Conservation (phyloP, 2,113 vertebrate species). For the Pseudois nayaur region DNA sequence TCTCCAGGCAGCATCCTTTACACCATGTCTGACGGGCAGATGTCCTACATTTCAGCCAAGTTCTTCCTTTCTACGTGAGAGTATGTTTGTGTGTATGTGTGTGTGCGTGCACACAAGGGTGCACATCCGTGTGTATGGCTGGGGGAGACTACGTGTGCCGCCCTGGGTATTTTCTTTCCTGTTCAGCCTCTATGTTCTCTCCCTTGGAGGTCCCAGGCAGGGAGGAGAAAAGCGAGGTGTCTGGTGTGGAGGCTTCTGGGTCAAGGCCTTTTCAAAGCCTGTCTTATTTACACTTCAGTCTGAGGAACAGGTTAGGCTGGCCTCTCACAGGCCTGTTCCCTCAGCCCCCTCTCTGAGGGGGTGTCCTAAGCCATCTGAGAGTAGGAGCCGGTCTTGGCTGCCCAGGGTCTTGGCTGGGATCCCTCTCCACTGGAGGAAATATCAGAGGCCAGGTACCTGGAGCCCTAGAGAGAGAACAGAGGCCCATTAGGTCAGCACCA, state of each 20-base stretch:
- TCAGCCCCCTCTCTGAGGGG: background rate
- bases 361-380: background rate
- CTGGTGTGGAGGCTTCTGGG: background rate
- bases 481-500: background rate
- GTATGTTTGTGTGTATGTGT: background rate
- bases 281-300: background rate
- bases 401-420: background rate
- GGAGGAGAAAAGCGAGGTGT: background rate
- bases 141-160: rapidly evolving
- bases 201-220: background rate
- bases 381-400: background rate
- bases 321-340: background rate
- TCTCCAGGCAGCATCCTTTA: background rate
- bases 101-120: background rate
- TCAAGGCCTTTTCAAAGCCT: background rate
- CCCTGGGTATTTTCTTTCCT: background rate
- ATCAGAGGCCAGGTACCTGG: background rate
- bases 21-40: background rate
- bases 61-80: background rate
- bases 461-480: background rate
- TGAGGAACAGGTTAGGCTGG: background rate
- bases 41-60: rapidly evolving
- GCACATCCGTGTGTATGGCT: rapidly evolving
- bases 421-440: background rate
- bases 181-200: background rate